phyloP scores from a whole-genome alignment of 1,140 invertebrate species.

The Macrotrachela quadricornifera region DNA sequence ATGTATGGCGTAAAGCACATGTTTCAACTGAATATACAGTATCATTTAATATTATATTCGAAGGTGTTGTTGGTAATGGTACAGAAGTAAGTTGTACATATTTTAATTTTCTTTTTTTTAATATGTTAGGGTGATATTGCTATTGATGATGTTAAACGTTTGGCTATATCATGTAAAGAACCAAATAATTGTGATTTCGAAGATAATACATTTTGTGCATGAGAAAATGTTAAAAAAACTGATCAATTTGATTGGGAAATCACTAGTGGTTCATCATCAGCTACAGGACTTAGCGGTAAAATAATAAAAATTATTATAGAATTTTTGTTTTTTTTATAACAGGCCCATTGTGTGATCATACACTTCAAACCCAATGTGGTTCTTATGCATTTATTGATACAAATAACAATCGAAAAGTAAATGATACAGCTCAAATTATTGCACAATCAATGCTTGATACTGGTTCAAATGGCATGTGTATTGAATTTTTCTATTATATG shows the following conservation, averaged over 20 bases:
- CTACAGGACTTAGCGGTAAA: constrained; percentile 17
- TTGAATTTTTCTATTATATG: too few relatives aligned
- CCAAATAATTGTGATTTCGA: not conserved
- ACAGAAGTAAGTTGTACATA: too few relatives aligned
- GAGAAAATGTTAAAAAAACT: not conserved
- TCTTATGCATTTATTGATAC: constrained; percentile 3
- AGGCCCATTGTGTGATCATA: constrained; percentile 10
- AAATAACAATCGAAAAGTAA: constrained; percentile 15
- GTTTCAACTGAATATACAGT: not conserved
- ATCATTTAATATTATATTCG: constrained; percentile 2
- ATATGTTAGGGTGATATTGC: constrained; percentile 2
- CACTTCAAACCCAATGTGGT: not conserved
- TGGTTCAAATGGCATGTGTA: too few relatives aligned
- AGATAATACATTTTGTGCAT: not conserved
- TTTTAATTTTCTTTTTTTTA: too few relatives aligned
- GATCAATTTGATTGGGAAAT: too few relatives aligned
- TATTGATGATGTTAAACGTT: not conserved
- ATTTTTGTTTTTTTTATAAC: too few relatives aligned
- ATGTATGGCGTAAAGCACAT: constrained; percentile 7
- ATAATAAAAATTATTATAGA: constrained; percentile 12
- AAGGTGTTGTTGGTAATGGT: constrained; percentile 4
- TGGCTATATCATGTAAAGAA: not conserved
- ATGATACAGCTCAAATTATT: not conserved
- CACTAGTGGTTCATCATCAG: not conserved
- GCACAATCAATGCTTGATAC: too few relatives aligned